Conservation (phyloP, 2,888 invertebrate species). For the Idaea dimidiata region DNA sequence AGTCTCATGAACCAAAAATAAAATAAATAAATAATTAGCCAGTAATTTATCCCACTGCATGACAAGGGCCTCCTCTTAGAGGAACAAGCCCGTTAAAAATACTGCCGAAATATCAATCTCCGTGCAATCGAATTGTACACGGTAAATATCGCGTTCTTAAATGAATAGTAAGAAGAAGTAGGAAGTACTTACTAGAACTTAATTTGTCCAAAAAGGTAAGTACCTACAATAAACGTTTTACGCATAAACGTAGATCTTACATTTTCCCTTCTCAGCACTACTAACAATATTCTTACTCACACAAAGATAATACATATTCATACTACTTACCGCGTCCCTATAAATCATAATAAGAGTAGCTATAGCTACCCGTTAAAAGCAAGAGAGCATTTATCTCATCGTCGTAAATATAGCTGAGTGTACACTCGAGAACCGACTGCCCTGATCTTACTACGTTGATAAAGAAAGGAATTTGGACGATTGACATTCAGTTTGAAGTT, state of each 20-base stretch:
- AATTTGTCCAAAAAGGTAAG: not conserved
- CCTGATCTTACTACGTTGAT: not conserved
- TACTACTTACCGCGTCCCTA: constrained; percentile 9
- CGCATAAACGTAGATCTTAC: not conserved
- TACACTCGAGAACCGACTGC: not conserved
- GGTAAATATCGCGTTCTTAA: no score
- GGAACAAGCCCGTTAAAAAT: no score
- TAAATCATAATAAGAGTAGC: constrained; percentile 15
- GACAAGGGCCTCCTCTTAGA: no score
- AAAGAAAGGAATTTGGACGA: not conserved
- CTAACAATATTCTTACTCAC: constrained; percentile 8
- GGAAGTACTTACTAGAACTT: not conserved
- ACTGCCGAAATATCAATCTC: no score
- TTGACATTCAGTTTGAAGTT: not conserved
- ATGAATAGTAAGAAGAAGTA: no score
- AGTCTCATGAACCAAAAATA: no score
- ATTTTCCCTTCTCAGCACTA: constrained; percentile 3
- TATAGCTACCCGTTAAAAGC: constrained; percentile 13
- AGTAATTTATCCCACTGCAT: no score
- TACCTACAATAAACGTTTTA: not conserved
- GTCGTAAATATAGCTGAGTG: constrained; percentile 10
- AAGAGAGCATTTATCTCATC: constrained; percentile 16
- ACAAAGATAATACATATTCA: not conserved
- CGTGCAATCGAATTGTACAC: no score
- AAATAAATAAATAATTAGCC: no score